A percentile compares a stretch with the other conserved stretches of the same genome.
Conservation (phyloP, 2,113 vertebrate genomes). For the Entelurus aequoreus region DNA sequence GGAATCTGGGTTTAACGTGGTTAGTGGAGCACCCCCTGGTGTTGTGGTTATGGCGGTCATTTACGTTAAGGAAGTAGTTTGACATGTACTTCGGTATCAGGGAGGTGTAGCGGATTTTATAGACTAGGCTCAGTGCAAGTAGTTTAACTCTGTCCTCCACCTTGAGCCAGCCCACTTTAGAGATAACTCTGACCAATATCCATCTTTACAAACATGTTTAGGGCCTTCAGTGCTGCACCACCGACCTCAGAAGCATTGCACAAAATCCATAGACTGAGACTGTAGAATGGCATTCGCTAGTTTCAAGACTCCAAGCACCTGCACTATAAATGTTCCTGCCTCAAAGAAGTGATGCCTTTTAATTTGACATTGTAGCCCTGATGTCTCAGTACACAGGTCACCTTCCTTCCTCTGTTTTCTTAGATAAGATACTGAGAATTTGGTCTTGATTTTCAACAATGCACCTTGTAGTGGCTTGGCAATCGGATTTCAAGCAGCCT, state of each 20-base stretch:
- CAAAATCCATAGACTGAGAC: neutral
- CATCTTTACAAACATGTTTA: no score
- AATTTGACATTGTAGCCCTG: conserved; percentile 6
- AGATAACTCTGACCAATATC: no score
- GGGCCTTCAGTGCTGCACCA: no score
- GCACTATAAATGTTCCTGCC: neutral
- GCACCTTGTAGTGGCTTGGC: neutral
- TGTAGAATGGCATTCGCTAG: conserved; percentile 6
- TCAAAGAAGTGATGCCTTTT: conserved; percentile 3
- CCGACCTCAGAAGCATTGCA: neutral
- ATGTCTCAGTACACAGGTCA: conserved; percentile 7
- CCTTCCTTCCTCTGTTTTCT: neutral
- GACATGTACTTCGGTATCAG: no score
- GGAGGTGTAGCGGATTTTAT: no score
- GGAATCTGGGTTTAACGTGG: no score
- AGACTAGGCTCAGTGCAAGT: no score
- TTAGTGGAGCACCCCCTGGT: no score
- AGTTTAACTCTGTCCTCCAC: no score
- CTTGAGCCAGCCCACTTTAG: no score
- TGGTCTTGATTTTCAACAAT: neutral
- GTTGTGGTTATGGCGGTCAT: no score
- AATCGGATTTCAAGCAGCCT: neutral
- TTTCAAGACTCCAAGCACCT: conserved; percentile 9
- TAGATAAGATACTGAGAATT: neutral
- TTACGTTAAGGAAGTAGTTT: no score